Conservation (phyloP, 2,113 vertebrate species). For the Gallinago undulata region DNA sequence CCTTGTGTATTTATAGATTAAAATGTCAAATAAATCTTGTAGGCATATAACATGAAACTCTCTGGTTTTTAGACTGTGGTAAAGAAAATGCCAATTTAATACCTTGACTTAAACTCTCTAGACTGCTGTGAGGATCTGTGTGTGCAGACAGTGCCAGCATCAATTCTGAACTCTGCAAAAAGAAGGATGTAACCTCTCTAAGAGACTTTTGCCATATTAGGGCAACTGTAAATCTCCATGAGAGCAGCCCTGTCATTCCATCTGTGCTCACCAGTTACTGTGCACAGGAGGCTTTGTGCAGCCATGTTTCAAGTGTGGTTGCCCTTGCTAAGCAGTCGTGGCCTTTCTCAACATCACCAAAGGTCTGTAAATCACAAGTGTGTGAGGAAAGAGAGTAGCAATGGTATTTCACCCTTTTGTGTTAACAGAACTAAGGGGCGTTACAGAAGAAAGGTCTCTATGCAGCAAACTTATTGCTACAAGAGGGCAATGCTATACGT, state of each 20-base stretch:
- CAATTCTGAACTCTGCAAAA: neutral
- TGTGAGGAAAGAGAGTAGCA: neutral
- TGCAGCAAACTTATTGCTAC: neutral
- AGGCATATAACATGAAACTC: neutral
- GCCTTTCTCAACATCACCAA: neutral
- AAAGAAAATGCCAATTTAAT: neutral
- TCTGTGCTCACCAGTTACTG: neutral
- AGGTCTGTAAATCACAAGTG: neutral
- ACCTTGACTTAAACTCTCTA: neutral
- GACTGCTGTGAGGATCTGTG: neutral
- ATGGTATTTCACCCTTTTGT: neutral
- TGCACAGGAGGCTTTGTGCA: neutral
- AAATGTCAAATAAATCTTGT: constrained; percentile 16
- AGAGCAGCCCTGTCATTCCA: neutral
- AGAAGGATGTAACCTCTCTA: neutral
- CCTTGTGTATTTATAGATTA: constrained; percentile 39
- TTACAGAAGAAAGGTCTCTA: neutral
- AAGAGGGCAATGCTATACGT: neutral
- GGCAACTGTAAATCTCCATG: neutral
- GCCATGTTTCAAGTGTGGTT: neutral
- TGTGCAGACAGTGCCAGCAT: neutral
- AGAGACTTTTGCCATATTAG: neutral
- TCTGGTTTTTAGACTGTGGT: neutral
- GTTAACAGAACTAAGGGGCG: neutral
- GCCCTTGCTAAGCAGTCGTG: neutral